Evolutionary conservation across 2,888 invertebrate species (phyloP).

Genomic region (Zootermopsis nevadensis): DNA sequence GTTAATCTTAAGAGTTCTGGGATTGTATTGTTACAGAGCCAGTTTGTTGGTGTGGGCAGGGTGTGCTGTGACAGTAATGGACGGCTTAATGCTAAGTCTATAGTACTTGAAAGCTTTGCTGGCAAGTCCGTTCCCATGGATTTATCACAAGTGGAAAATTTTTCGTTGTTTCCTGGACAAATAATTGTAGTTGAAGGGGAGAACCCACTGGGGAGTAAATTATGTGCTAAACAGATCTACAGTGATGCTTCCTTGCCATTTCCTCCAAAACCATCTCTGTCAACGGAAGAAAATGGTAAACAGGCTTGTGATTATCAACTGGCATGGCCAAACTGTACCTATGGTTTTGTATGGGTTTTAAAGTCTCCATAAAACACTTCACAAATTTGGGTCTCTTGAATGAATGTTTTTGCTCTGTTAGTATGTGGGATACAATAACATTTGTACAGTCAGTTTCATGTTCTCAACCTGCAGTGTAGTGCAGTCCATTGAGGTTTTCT

Average conservation of each 20-base stretch:
- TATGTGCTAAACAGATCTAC: constrained; percentile 75
- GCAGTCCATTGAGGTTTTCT: too few species aligned
- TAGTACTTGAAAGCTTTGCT: constrained; percentile 74
- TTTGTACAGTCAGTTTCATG: too few species aligned
- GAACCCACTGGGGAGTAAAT: constrained; percentile 76
- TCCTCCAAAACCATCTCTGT: constrained; percentile 61
- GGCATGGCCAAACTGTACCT: too few species aligned
- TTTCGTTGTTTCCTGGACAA: constrained; percentile 83
- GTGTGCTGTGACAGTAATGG: constrained; percentile 80
- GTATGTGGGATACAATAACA: too few species aligned
- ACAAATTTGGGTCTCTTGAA: too few species aligned
- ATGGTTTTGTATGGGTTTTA: neutral
- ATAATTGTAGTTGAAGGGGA: constrained; percentile 79
- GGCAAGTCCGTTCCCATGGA: constrained; percentile 63
- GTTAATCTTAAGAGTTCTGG: too few species aligned
- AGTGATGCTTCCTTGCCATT: constrained; percentile 66
- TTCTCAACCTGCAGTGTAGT: too few species aligned
- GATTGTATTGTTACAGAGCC: constrained; percentile 58
- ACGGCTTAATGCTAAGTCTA: constrained; percentile 76
- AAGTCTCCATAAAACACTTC: too few species aligned
- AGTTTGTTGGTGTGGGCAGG: constrained; percentile 73
- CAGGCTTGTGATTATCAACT: neutral
- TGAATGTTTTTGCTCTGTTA: too few species aligned
- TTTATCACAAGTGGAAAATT: constrained; percentile 67
- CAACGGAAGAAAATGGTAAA: constrained; percentile 8